A percentile compares a stretch with the other conserved stretches of the same genome.
phyloP scores from a whole-genome alignment of 37 sponge, comb jelly and placozoan species.

The Mnemiopsis leidyi region DNA sequence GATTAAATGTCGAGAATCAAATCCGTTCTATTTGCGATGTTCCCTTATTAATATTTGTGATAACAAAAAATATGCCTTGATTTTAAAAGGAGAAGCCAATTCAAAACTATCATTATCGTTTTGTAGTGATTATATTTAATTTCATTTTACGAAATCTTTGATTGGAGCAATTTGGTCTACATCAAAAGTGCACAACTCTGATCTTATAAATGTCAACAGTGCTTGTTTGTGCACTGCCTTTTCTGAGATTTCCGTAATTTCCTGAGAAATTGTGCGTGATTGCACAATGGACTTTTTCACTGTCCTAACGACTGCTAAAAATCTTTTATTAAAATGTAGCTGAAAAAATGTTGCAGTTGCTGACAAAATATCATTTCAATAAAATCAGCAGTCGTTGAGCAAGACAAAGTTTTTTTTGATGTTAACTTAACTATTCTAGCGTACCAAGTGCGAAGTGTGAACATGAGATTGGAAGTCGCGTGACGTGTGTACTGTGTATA shows the following conservation, averaged over 20 bases:
- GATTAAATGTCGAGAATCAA: slow-evolving; percentile 11
- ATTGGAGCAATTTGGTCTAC: not conserved
- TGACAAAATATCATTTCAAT: not conserved
- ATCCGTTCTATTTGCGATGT: not conserved
- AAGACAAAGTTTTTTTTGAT: not conserved
- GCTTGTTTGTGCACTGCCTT: not conserved
- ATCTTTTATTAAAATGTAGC: too few species aligned
- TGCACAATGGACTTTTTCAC: too few species aligned
- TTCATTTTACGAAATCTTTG: not conserved
- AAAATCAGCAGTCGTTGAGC: not conserved
- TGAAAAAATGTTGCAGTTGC: not conserved
- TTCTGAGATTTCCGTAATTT: not conserved
- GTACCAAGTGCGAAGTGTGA: not conserved
- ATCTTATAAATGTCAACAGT: not conserved
- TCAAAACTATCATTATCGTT: not conserved
- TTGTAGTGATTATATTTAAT: not conserved
- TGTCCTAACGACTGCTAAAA: not conserved
- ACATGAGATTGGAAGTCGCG: not conserved
- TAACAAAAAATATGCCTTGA: not conserved
- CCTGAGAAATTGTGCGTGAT: not conserved
- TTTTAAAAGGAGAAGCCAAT: not conserved
- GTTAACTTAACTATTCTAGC: not conserved
- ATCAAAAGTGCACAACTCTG: not conserved
- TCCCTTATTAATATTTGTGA: slow-evolving; percentile 30
- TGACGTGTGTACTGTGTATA: slow-evolving; percentile 56